These are phyloP conservation scores for Phortica magna DNA, from an alignment of 2,888 invertebrate genomes.

Conservation along the genomic window DNA sequence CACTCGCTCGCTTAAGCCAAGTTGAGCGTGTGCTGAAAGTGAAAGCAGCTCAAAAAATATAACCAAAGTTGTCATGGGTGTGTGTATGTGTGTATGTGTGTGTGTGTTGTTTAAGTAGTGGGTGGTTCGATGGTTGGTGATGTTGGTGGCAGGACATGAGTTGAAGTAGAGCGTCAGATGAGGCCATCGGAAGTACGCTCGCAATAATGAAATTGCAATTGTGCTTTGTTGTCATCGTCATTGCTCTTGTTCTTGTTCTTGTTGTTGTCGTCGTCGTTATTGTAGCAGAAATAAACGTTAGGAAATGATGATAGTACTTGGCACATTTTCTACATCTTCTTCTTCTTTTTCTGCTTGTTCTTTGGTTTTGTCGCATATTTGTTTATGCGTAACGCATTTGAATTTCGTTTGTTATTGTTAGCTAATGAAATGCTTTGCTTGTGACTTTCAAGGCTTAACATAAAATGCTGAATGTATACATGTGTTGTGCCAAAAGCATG, in stretches of 20 bases:
- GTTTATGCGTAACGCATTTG: constrained; percentile 37
- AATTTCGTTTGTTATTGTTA: constrained; percentile 44
- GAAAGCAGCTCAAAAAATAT: not conserved
- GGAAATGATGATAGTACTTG: too few relatives aligned
- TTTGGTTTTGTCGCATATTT: not conserved
- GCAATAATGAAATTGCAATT: constrained; percentile 21
- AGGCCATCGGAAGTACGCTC: constrained; percentile 10
- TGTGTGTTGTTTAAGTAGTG: constrained; percentile 1
- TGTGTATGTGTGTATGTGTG: too few relatives aligned
- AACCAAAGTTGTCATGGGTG: not conserved
- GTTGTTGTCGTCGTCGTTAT: not conserved
- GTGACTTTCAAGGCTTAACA: too few relatives aligned
- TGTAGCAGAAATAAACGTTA: not conserved
- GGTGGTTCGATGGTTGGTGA: not conserved
- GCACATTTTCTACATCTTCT: too few relatives aligned
- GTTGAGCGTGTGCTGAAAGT: not conserved
- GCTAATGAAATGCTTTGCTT: constrained; percentile 50
- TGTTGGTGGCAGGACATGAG: not conserved
- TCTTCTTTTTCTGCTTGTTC: too few relatives aligned
- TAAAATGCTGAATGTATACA: too few relatives aligned
- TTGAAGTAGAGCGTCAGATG: not conserved
- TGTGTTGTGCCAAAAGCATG: too few relatives aligned
- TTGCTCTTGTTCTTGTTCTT: not conserved
- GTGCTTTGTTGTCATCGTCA: not conserved
- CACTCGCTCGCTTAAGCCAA: not conserved